These are phyloP conservation scores for Pipistrellus nathusii DNA, from an alignment of 2,797 vertebrate species.

Conservation along the genomic window DNA sequence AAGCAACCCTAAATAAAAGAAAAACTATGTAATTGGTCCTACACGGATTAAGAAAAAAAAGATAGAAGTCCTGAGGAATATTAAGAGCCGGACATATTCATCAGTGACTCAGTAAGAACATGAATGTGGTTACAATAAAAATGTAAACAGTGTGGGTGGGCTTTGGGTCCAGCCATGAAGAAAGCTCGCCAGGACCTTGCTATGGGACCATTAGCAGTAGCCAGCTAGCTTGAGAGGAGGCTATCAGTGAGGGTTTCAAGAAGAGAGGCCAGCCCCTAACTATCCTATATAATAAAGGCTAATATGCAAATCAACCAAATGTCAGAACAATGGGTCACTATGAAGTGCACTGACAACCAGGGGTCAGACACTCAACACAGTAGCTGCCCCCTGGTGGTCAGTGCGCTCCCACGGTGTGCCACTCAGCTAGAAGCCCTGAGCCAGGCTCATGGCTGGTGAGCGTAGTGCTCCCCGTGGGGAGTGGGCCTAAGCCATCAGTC, in stretches of 20 bases:
- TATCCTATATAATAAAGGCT: no score
- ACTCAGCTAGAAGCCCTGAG: no score
- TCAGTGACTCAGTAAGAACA: background rate
- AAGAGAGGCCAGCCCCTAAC: background rate
- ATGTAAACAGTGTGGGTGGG: background rate
- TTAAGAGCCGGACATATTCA: background rate
- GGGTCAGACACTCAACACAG: no score
- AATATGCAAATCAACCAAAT: no score
- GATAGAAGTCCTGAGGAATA: background rate
- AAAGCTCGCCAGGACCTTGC: background rate
- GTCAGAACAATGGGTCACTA: no score
- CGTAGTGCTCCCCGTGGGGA: no score
- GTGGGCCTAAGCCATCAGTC: no score
- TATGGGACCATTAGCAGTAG: background rate
- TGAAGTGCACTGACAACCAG: no score
- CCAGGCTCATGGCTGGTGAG: no score
- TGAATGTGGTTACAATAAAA: background rate
- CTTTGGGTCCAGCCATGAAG: background rate
- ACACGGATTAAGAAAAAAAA: background rate
- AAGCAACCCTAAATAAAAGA: background rate
- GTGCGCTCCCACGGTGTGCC: no score
- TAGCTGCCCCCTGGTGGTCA: no score
- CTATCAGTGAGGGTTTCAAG: background rate
- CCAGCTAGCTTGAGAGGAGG: fast-evolving
- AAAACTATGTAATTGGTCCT: background rate